Conservation (phyloP, 1,140 invertebrate species). For the Harlomillsia oculata region DNA sequence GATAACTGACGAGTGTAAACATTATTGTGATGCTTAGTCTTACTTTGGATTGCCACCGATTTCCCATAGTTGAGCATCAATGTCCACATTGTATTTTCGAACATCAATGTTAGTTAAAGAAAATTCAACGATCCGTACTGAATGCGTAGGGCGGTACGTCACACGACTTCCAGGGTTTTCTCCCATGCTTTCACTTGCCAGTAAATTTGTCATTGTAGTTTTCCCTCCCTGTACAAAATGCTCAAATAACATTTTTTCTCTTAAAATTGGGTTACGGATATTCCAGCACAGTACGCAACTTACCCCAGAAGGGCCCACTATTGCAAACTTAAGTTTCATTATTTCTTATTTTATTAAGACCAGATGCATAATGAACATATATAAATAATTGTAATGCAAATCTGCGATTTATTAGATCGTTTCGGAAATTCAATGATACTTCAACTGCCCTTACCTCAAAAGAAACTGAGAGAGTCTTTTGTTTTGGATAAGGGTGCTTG, state of each 20-base stretch:
- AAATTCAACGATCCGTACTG: slow-evolving; percentile 31
- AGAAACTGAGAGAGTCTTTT: too few relatives aligned
- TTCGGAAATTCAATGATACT: too few relatives aligned
- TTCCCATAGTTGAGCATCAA: slow-evolving; percentile 34
- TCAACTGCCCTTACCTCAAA: too few relatives aligned
- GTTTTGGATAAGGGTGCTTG: too few relatives aligned
- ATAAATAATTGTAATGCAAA: too few relatives aligned
- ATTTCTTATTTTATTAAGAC: too few relatives aligned
- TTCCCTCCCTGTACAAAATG: slow-evolving; percentile 24
- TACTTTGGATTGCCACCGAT: slow-evolving; percentile 33
- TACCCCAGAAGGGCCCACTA: slow-evolving; percentile 27
- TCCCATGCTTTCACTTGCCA: slow-evolving; percentile 20
- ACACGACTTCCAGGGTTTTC: slow-evolving; percentile 13
- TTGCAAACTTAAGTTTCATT: slow-evolving; percentile 31
- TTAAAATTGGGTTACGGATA: not conserved
- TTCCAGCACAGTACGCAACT: slow-evolving; percentile 9
- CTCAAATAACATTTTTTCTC: not conserved
- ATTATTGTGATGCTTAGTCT: not conserved
- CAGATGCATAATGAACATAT: too few relatives aligned
- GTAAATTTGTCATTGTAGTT: slow-evolving; percentile 24
- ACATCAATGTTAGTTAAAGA: slow-evolving; percentile 16
- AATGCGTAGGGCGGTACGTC: slow-evolving; percentile 27
- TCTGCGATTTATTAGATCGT: too few relatives aligned
- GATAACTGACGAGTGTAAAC: not conserved
- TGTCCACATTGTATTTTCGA: slow-evolving; percentile 24